phyloP scores from a whole-genome alignment of 1,140 invertebrate genomes.

The Pristionchus pacificus region DNA sequence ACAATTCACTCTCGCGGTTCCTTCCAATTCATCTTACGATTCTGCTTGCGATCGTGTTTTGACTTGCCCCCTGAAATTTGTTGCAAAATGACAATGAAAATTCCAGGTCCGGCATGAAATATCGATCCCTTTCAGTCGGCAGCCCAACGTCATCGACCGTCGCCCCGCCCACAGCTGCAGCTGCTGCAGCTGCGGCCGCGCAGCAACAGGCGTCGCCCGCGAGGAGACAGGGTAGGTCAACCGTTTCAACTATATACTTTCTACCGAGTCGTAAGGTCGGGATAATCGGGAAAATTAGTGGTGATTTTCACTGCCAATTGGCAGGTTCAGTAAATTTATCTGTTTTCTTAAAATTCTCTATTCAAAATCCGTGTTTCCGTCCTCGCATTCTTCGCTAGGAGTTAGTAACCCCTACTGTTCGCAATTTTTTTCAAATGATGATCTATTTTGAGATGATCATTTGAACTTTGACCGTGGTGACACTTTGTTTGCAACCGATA shows the following conservation, averaged over 20 bases:
- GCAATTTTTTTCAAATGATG: no score
- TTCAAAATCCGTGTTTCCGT: no score
- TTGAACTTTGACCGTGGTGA: no score
- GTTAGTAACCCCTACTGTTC: not conserved
- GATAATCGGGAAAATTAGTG: not conserved
- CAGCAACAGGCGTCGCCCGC: not conserved
- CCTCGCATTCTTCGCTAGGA: no score
- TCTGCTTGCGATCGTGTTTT: no score
- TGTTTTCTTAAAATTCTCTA: not conserved
- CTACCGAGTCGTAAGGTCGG: not conserved
- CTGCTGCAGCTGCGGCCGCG: not conserved
- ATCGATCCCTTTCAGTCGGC: not conserved
- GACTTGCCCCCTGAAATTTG: no score
- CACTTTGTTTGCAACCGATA: no score
- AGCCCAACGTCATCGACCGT: not conserved
- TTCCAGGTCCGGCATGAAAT: not conserved
- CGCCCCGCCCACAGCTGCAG: not conserved
- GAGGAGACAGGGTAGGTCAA: not conserved
- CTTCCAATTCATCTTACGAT: no score
- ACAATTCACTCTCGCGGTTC: no score
- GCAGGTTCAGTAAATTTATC: not conserved
- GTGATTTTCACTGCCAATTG: not conserved
- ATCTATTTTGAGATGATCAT: no score
- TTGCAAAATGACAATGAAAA: not conserved
- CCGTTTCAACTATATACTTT: not conserved